These are phyloP conservation scores for Netelia inedita DNA, from an alignment of 2,888 invertebrate species.

Conservation along the genomic window DNA sequence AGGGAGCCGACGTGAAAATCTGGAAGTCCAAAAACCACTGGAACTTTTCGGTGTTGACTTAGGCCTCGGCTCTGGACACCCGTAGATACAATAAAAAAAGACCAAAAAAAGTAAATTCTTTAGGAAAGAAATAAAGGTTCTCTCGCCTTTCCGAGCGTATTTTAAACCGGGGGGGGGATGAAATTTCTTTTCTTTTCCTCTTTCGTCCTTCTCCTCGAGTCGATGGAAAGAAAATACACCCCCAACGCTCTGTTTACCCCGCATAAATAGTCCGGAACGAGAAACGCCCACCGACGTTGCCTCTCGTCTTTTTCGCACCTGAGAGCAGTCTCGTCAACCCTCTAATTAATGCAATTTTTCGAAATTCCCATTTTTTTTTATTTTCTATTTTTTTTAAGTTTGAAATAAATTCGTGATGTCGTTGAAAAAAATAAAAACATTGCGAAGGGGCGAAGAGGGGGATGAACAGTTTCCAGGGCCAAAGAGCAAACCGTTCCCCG, in stretches of 20 bases:
- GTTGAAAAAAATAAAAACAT: not conserved
- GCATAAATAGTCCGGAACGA: constrained; percentile 72
- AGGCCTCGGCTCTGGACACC: constrained; percentile 37
- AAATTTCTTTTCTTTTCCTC: constrained; percentile 62
- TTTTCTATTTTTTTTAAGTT: not conserved
- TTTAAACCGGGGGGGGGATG: constrained; percentile 41
- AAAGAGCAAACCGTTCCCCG: constrained; percentile 83
- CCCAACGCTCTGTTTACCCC: constrained; percentile 71
- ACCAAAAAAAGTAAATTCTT: constrained; percentile 52
- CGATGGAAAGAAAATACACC: constrained; percentile 65
- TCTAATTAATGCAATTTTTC: constrained; percentile 71
- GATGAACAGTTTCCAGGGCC: constrained; percentile 79
- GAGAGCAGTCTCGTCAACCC: constrained; percentile 33
- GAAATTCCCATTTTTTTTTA: constrained; percentile 9
- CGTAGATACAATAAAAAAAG: constrained; percentile 62
- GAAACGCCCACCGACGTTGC: constrained; percentile 56
- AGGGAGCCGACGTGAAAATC: constrained; percentile 49
- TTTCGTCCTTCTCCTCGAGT: constrained; percentile 53
- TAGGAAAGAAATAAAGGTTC: constrained; percentile 71
- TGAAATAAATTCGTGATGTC: not conserved
- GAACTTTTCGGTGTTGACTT: constrained; percentile 63
- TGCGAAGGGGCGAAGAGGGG: constrained; percentile 26
- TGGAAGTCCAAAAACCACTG: constrained; percentile 28
- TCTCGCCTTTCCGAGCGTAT: constrained; percentile 69
- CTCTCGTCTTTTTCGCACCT: constrained; percentile 48